phyloP scores from a whole-genome alignment of 2,888 invertebrate genomes.

The Drosophila kuntzei region DNA sequence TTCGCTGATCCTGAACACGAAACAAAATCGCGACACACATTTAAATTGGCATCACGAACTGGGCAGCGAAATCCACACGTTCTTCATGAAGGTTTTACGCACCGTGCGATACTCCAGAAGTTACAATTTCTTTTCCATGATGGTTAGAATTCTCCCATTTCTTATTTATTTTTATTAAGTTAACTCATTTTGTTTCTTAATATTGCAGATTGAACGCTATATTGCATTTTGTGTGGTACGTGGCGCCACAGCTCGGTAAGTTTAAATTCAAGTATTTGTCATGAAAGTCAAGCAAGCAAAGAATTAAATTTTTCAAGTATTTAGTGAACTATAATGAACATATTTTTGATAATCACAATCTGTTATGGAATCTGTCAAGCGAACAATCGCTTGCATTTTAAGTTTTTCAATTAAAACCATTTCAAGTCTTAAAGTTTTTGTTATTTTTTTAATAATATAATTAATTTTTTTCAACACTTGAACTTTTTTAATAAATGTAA shows the following conservation, averaged over 20 bases:
- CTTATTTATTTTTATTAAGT: not conserved
- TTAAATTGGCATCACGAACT: slow-evolving; percentile 32
- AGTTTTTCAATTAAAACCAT: no score
- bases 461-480: no score
- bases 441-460: no score
- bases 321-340: no score
- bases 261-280: not conserved
- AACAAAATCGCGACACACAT: slow-evolving; percentile 27
- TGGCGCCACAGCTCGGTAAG: slow-evolving; percentile 34
- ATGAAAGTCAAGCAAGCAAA: not conserved
- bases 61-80: slow-evolving; percentile 36
- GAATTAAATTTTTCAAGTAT: no score
- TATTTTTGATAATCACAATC: no score
- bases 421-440: no score
- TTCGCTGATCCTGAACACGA: slow-evolving; percentile 46
- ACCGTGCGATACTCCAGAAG: slow-evolving; percentile 11
- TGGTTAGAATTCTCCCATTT: slow-evolving; percentile 34
- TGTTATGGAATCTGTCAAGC: no score
- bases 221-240: slow-evolving; percentile 58
- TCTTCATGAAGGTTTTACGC: slow-evolving; percentile 41
- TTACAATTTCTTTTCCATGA: slow-evolving; percentile 44
- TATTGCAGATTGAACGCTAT: slow-evolving; percentile 57
- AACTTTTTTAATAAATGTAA: no score
- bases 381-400: no score
- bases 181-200: not conserved